Conservation (phyloP, 2,888 invertebrate genomes). For the Caenorhabditis macrosperma region DNA sequence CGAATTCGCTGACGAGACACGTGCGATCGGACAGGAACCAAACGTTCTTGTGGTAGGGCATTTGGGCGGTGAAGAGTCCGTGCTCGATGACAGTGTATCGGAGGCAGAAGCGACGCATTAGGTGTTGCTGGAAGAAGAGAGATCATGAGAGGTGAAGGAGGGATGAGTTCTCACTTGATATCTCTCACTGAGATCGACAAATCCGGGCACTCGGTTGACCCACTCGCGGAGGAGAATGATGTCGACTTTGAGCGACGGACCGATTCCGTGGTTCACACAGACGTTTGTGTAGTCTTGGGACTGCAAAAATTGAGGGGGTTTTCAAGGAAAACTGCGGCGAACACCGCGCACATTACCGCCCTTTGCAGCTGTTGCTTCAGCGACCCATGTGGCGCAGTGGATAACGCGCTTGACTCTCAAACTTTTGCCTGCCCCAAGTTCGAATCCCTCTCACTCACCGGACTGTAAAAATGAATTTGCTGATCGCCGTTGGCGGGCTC, state of each 20-base stretch:
- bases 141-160: not conserved
- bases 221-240: constrained; percentile 56
- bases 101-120: constrained; percentile 63
- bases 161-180: constrained; percentile 17
- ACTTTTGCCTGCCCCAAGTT: too few species aligned
- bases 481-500: constrained; percentile 30
- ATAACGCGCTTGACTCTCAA: too few species aligned
- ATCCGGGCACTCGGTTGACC: constrained; percentile 55
- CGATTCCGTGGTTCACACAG: constrained; percentile 55
- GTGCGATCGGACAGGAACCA: constrained; percentile 62
- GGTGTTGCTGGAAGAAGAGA: constrained; percentile 41
- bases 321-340: not conserved
- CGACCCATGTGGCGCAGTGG: too few species aligned
- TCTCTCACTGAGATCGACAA: constrained; percentile 28
- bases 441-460: constrained; percentile 20
- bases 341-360: not conserved
- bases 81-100: constrained; percentile 63
- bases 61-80: constrained; percentile 58
- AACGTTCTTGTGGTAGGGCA: constrained; percentile 60
- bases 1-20: constrained; percentile 56
- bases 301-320: constrained; percentile 49
- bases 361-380: too few species aligned
- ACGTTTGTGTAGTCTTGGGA: constrained; percentile 43
- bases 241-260: constrained; percentile 53
- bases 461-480: constrained; percentile 55